A percentile compares a stretch with the other conserved stretches of the same genome.
Conservation (phyloP, 1,140 invertebrate species). For the Sarcophaga peregrina region DNA sequence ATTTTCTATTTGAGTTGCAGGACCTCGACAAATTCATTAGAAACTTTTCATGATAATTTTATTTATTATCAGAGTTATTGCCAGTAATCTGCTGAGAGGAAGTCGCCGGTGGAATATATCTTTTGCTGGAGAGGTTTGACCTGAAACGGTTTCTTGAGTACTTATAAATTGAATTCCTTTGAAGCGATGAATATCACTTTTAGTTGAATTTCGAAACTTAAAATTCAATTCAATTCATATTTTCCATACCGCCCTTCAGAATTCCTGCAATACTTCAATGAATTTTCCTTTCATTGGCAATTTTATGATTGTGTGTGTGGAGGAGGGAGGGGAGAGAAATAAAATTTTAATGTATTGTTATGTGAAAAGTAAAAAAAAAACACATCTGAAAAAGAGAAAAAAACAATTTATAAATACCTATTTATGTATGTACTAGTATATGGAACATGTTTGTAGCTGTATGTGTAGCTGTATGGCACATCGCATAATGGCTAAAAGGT, state of each 20-base stretch:
- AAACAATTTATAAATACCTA: background rate
- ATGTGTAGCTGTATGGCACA: background rate
- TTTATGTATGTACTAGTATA: background rate
- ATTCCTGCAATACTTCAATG: background rate
- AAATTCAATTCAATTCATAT: too few species aligned
- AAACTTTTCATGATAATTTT: too few species aligned
- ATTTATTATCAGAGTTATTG: too few species aligned
- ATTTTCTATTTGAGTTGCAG: too few species aligned
- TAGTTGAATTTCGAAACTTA: too few species aligned
- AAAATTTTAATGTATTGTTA: constrained; percentile 33
- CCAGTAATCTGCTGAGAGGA: too few species aligned
- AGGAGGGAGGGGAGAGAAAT: background rate
- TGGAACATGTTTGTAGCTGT: background rate
- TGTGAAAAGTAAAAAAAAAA: background rate
- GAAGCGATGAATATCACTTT: too few species aligned
- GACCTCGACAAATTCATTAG: too few species aligned
- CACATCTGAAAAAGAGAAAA: background rate
- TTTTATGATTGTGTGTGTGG: background rate
- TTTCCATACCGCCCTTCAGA: background rate
- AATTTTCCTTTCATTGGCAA: constrained; percentile 3
- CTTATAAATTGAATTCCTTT: too few species aligned
- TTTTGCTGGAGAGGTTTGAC: too few species aligned
- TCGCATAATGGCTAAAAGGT: constrained; percentile 27
- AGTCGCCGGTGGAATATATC: too few species aligned
- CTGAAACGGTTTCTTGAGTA: too few species aligned